A percentile compares a stretch with the other conserved stretches of the same genome.
Conservation (phyloP, 2,113 vertebrate species). For the Melanotaenia duboulayi region DNA sequence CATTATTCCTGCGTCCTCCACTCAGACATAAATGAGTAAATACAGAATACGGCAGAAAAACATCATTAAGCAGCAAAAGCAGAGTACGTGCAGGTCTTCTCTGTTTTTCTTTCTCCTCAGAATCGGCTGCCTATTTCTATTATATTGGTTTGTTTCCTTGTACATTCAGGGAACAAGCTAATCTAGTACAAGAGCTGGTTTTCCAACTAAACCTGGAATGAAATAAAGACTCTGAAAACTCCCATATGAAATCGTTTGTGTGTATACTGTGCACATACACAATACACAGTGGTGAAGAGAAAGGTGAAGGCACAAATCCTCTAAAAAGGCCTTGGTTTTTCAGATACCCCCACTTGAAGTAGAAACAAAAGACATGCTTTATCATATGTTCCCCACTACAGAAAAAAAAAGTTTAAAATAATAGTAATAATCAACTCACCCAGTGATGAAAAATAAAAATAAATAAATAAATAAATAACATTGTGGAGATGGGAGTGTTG, state of each 20-base stretch:
- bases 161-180: background rate
- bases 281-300: no score
- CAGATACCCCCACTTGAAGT: background rate
- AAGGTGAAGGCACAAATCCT: background rate
- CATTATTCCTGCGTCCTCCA: background rate
- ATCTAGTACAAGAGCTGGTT: background rate
- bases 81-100: background rate
- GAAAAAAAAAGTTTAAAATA: no score
- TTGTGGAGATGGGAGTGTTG: no score
- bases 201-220: background rate
- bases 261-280: no score
- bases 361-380: background rate
- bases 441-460: no score
- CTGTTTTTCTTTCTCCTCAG: background rate
- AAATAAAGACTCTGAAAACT: background rate
- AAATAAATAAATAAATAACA: no score
- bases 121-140: background rate
- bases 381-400: background rate
- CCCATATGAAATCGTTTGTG: no score
- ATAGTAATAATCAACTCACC: no score
- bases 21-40: constrained; percentile 12
- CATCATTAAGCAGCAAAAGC: background rate
- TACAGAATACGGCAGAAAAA: background rate
- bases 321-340: background rate
- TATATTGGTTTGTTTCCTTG: background rate